phyloP scores from a whole-genome alignment of 2,797 vertebrate genomes.

The Gambusia yucatana region DNA sequence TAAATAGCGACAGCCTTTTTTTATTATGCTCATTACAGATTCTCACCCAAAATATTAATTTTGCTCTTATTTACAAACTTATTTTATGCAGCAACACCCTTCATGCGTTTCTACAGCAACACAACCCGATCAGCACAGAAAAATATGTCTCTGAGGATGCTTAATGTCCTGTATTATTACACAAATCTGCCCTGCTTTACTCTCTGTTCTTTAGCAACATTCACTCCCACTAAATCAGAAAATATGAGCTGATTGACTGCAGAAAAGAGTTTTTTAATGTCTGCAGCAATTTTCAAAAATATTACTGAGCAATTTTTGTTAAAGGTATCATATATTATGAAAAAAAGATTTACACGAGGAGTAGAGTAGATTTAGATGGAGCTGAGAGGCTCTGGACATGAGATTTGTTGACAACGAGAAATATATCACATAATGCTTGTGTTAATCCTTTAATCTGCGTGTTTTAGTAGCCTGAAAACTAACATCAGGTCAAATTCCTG shows the following conservation, averaged over 20 bases:
- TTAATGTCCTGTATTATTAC: neutral
- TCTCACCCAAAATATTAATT: neutral
- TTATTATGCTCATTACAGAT: neutral
- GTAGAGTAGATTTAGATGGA: neutral
- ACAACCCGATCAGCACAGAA: neutral
- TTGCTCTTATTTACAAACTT: neutral
- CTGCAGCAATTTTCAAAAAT: neutral
- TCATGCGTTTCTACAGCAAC: neutral
- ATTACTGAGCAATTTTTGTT: neutral
- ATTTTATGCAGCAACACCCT: neutral
- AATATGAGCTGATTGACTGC: neutral
- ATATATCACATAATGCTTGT: conserved; percentile 1
- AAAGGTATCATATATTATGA: neutral
- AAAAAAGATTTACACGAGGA: neutral
- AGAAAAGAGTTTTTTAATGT: neutral
- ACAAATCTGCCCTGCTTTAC: neutral
- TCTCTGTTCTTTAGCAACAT: neutral
- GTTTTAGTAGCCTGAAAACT: conserved; percentile 5
- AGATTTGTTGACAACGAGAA: conserved; percentile 2
- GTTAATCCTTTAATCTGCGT: conserved; percentile 6
- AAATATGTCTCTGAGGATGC: neutral
- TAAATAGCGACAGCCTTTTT: neutral
- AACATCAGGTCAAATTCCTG: conserved; percentile 1
- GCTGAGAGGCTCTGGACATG: neutral
- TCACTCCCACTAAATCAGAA: neutral